Conservation (phyloP, 1,140 invertebrate species). For the Notospermus geniculatus region DNA sequence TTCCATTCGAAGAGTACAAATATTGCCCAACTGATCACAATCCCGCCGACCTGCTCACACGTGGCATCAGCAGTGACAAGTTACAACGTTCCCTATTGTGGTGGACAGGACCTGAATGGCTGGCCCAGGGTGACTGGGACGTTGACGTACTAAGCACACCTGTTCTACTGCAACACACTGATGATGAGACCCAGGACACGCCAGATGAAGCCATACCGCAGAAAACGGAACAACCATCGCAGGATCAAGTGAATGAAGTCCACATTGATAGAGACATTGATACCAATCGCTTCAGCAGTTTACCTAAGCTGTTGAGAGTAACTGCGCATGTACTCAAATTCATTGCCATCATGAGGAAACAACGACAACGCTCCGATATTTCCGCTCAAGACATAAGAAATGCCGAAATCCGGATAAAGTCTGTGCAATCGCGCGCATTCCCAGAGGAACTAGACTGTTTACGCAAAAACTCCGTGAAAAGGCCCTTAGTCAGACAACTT, state of each 20-base stretch:
- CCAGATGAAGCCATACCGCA: too few relatives aligned
- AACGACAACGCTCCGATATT: not conserved
- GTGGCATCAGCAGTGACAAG: not conserved
- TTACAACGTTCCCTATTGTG: not conserved
- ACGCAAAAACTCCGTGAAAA: not conserved
- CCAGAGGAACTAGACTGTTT: not conserved
- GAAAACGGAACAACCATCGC: too few relatives aligned
- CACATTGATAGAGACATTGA: too few relatives aligned
- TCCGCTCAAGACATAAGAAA: not conserved
- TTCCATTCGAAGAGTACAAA: not conserved
- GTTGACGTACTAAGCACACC: not conserved
- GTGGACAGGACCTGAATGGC: constrained; percentile 7
- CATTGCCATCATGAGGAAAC: not conserved
- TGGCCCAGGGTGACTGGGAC: not conserved
- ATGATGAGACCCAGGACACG: not conserved
- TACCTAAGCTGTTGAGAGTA: not conserved
- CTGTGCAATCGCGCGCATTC: not conserved
- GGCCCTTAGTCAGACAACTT: not conserved
- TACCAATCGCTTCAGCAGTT: too few relatives aligned
- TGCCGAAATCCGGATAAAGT: not conserved
- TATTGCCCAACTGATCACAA: constrained; percentile 5
- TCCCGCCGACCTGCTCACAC: constrained; percentile 8
- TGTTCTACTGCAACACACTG: not conserved
- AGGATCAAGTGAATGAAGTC: too few relatives aligned
- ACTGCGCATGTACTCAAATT: not conserved